Base-by-base conservation (phyloP, 2,113 vertebrate genomes). In the Tenrec ecaudatus region DNA sequence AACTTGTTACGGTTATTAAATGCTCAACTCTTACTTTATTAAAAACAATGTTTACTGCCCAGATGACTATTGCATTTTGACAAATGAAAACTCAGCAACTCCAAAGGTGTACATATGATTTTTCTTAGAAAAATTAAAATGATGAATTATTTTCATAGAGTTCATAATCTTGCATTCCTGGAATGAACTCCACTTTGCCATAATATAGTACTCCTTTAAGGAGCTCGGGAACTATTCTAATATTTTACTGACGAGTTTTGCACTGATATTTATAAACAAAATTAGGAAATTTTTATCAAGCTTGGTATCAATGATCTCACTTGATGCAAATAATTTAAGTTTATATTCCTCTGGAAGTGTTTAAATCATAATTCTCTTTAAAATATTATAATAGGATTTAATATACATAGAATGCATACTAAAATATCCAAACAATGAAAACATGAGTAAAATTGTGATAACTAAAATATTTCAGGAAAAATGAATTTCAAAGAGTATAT, bases 311-410 rank as follows among this genome's bases (percentile, higher is more conserved):
- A 38, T 53, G 76, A 78, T 57, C 75, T 89, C 7, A 75, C 14
- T 66, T 86, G 60, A 91, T 69, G 36, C 79, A 93, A 94, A 36
- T 38, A 91, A 89, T 68, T 33, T 31, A 90, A 83, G 31, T 68
- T 75, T 91, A 3, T 79, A 93, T 82, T 64, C 22, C 5, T 86
- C 53, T 79, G 31, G 27, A 91, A 91, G 33, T 1, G 5, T 38
- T 94, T 92, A 79, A 90, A 78, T 82, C 31, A 90, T 36, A 82
- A 38, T 80, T 66, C 78, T 88, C 29, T 64, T 71, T 83, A 88
- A 77, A 81, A 27, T n/a, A 77, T n/a, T 71, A 43, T 57, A 40
- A 19, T 17, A 90, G 16, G 20, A 40, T 80, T 16, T 43, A 94
- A 87, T 38, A 78, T 29, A 40, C 4, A 62, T 90, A 86, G 27